These are phyloP conservation scores for Colius striatus DNA, from an alignment of 2,113 vertebrate genomes.

Conservation along the genomic window DNA sequence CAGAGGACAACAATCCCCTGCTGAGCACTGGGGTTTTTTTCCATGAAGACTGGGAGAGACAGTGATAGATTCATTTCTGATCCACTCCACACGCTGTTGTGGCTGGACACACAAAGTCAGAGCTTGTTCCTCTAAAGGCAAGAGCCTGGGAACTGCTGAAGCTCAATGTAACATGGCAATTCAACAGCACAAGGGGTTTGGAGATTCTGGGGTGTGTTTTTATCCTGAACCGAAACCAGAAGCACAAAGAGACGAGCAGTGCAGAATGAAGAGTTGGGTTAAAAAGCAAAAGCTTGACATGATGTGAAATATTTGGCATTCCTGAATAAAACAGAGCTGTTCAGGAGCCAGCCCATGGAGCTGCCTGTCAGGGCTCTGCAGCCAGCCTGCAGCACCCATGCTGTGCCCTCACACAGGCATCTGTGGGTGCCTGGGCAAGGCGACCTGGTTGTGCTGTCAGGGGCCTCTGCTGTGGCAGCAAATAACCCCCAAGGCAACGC, in stretches of 20 bases:
- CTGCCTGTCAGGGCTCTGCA: neutral
- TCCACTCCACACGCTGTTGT: neutral
- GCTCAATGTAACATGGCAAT: slow-evolving; percentile 17
- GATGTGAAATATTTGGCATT: neutral
- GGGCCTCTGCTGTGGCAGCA: neutral
- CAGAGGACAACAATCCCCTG: neutral
- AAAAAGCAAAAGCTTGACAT: neutral
- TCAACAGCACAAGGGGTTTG: neutral
- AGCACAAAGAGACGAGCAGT: neutral
- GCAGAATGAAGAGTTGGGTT: neutral
- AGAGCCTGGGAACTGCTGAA: neutral
- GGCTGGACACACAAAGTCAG: slow-evolving; percentile 10
- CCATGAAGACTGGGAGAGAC: neutral
- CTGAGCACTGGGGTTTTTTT: neutral
- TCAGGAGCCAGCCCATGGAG: neutral
- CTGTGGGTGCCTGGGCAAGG: neutral
- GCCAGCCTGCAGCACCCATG: neutral
- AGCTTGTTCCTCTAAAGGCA: neutral
- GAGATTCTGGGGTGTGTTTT: neutral
- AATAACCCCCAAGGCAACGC: neutral
- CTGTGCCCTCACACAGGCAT: fast-evolving
- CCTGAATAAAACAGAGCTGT: neutral
- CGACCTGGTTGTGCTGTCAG: neutral
- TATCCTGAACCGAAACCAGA: neutral
- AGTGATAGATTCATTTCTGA: neutral